Evolutionary conservation across 1,140 invertebrate genomes (phyloP).

Genomic region (Brachystomella parvula): DNA sequence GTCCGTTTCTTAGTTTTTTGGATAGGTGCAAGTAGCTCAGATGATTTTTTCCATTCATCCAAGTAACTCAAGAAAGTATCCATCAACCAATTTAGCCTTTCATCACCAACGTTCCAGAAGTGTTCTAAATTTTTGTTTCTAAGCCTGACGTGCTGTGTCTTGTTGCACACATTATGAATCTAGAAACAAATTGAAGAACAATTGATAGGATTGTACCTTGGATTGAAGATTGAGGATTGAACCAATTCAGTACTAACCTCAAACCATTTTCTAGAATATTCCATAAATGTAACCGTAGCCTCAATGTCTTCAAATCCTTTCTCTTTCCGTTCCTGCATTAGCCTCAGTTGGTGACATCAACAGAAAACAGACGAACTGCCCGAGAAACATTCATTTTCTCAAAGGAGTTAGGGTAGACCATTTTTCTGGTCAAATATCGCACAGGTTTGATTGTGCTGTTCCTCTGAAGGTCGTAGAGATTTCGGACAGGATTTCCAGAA

Average conservation of each 20-base stretch:
- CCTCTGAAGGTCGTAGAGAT: slow-evolving; percentile 1
- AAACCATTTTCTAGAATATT: slow-evolving; percentile 8
- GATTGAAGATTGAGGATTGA: no score
- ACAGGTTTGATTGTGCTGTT: neutral
- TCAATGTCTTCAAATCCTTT: neutral
- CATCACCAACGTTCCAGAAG: neutral
- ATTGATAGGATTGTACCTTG: no score
- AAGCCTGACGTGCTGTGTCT: no score
- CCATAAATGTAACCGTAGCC: neutral
- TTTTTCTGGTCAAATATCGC: neutral
- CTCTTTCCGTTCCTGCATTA: neutral
- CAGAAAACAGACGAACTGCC: neutral
- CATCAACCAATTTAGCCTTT: neutral
- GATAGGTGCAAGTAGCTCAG: neutral
- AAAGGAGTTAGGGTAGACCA: neutral
- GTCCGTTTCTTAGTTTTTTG: no score
- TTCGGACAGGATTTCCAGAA: neutral
- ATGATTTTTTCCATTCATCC: neutral
- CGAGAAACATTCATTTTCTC: slow-evolving; percentile 6
- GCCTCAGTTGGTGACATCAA: neutral
- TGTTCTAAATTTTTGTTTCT: no score
- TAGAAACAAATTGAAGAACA: no score
- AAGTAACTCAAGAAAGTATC: neutral
- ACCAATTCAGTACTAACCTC: no score
- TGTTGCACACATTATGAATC: no score